phyloP scores from a whole-genome alignment of 2,888 invertebrate species.

The Hoplodrina ambigua region DNA sequence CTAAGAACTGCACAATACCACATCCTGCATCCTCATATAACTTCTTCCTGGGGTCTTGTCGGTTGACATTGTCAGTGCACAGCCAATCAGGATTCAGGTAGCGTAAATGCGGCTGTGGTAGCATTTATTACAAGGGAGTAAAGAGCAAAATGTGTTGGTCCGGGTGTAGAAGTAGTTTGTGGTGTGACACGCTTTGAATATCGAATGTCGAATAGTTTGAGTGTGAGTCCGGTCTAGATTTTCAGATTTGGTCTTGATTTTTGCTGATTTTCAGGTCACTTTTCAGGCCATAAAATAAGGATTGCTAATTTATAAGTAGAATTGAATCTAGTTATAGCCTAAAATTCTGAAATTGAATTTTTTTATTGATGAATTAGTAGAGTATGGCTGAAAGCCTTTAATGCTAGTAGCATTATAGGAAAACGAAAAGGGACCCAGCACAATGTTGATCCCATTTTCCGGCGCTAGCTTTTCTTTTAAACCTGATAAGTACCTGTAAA shows the following conservation, averaged over 20 bases:
- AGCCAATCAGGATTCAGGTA: constrained; percentile 35
- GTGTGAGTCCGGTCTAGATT: neutral
- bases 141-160: constrained; percentile 5
- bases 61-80: constrained; percentile 29
- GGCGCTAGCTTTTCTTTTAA: too few relatives aligned
- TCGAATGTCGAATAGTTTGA: neutral
- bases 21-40: constrained; percentile 36
- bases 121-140: constrained; percentile 4
- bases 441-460: too few relatives aligned
- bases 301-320: neutral
- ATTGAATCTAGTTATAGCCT: neutral
- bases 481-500: too few relatives aligned
- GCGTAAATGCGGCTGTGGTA: neutral
- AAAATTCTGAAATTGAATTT: too few relatives aligned
- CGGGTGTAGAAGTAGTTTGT: neutral
- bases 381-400: too few relatives aligned
- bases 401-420: too few relatives aligned
- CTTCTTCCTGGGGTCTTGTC: constrained; percentile 36
- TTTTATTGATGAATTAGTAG: too few relatives aligned
- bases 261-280: neutral
- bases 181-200: neutral
- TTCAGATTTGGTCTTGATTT: neutral
- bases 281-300: neutral
- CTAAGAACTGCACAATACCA: constrained; percentile 47
- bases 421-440: too few relatives aligned